Percentiles rank a stretch among this genome's conserved stretches.
Evolutionary conservation across 2,113 vertebrate species (phyloP).

Genomic region (Porphyrio hochstetteri): DNA sequence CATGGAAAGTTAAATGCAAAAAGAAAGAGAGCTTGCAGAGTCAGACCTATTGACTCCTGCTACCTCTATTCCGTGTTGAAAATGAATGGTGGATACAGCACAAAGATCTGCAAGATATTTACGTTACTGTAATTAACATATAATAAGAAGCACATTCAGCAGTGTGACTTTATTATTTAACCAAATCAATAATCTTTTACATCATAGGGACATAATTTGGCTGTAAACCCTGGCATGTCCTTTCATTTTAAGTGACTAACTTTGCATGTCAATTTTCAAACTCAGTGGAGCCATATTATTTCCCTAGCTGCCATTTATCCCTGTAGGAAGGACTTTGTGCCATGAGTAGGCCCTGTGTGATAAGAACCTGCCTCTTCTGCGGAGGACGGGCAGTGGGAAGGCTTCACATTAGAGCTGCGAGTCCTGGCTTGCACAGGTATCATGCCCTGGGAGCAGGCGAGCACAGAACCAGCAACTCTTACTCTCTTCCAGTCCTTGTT

Average conservation of each 20-base stretch:
- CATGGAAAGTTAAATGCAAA: conserved; percentile 8
- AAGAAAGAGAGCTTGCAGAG: conserved; percentile 23
- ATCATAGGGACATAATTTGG: background rate
- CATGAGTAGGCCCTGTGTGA: background rate
- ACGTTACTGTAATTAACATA: background rate
- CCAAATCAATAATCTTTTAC: background rate
- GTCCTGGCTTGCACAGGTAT: background rate
- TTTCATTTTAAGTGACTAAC: background rate
- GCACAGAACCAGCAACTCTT: background rate
- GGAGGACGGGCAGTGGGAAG: background rate
- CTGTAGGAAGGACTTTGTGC: background rate
- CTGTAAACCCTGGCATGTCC: background rate
- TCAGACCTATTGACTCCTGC: conserved; percentile 9
- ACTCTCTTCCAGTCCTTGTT: background rate
- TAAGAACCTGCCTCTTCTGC: background rate
- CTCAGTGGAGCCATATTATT: background rate
- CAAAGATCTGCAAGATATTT: conserved; percentile 42
- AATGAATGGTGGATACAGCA: background rate
- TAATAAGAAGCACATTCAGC: background rate
- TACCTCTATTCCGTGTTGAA: background rate
- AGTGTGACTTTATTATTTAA: conserved; percentile 29
- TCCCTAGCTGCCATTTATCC: background rate
- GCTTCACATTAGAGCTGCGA: background rate
- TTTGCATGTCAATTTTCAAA: conserved; percentile 15
- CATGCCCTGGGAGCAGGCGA: background rate